These are phyloP conservation scores for Dexiosoma caninum DNA, from an alignment of 2,888 invertebrate genomes.

Conservation along the genomic window DNA sequence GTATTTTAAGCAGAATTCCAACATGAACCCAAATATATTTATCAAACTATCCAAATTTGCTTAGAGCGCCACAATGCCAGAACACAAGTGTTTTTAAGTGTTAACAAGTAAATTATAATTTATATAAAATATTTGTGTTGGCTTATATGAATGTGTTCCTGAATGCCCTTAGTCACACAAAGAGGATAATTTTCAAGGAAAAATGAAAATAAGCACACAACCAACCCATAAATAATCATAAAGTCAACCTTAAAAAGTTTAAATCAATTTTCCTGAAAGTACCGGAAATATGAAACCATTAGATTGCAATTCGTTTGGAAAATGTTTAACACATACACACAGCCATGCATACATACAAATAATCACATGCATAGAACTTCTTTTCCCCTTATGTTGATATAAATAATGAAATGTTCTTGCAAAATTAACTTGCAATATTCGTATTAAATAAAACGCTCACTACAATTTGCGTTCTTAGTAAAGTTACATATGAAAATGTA, in stretches of 20 bases:
- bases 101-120: conserved; percentile 75
- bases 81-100: conserved; percentile 74
- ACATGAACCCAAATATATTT: conserved; percentile 3
- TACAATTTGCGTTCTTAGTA: conserved; percentile 13
- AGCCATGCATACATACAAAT: background rate
- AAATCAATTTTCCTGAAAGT: conserved; percentile 56
- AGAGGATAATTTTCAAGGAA: conserved; percentile 23
- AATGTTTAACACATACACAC: conserved; percentile 21
- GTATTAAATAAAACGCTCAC: conserved; percentile 23
- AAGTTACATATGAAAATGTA: conserved; percentile 2
- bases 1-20: background rate
- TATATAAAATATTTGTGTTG: conserved; percentile 43
- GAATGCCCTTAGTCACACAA: conserved; percentile 22
- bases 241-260: conserved; percentile 58
- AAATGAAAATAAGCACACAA: background rate
- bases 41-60: conserved; percentile 34
- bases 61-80: conserved; percentile 8
- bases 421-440: conserved; percentile 19
- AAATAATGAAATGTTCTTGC: conserved; percentile 43
- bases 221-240: conserved; percentile 53
- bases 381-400: background rate
- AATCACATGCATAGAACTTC: background rate
- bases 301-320: conserved; percentile 60
- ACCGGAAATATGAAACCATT: conserved; percentile 59
- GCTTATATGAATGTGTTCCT: background rate